Base-by-base conservation (phyloP, 2,888 invertebrate genomes). In the Mactromeris polynyma region DNA sequence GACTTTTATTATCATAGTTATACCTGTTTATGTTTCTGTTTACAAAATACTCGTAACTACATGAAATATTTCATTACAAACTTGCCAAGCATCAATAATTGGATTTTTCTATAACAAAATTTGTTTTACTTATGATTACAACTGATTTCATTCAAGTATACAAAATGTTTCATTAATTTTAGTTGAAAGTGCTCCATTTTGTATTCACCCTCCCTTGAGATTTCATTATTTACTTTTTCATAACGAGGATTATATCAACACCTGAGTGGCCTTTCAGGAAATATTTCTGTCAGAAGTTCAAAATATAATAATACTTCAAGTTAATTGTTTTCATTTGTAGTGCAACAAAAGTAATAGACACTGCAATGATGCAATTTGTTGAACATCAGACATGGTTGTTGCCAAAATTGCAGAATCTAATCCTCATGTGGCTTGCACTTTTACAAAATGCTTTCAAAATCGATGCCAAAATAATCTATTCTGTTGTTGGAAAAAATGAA, bases 401-500 rank as follows among this genome's bases (percentile, higher is more conserved):
- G 58, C 58, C 26, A 26, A 64, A n/a, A 2, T 26, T 64, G 21
- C 26, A 26, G n/a, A 26, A 64, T 64, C 26, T 26, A 26, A 64
- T 26, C 11, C 58, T 64, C 58, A 26, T 21, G 58, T 64, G 58
- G 58, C n/a, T n/a, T 26, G 58, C 58, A 64, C 58, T 64, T n/a
- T 64, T 26, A 64, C 26, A 64, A 1, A 26, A 64, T 64, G 58
- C 26, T 64, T 64, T 64, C 58, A 21, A 64, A 64, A 64, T 26
- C 11, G 58, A 64, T 64, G 58, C 58, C 58, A 64, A 64, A 64
- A 64, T 64, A 64, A 64, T 64, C 58, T 64, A 26, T n/a, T 64
- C 26, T 64, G 58, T n/a, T n/a, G 58, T 64, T 64, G n/a, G 58
- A 26, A 64, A 26, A 64, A 64, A 64, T 26, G 26, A 64, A 26